A percentile compares a stretch with the other conserved stretches of the same genome.
Evolutionary conservation across 2,797 vertebrate species (phyloP).

Genomic region (Arvicola amphibius): DNA sequence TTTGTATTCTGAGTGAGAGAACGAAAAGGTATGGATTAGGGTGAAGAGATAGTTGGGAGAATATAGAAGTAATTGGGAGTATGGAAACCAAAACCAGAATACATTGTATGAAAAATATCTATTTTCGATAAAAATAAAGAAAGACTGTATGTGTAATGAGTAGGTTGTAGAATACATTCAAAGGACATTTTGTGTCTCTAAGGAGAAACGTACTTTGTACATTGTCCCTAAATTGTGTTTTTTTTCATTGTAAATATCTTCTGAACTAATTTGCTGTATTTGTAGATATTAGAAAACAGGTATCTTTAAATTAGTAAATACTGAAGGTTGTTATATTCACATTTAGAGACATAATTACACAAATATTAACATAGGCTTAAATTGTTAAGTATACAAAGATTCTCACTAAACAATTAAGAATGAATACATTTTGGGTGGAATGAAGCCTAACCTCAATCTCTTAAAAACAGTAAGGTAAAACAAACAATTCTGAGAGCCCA

Average conservation of each 20-base stretch:
- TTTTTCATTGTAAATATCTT: neutral
- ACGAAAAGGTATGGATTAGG: neutral
- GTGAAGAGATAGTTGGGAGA: neutral
- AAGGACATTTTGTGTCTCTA: neutral
- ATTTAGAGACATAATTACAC: neutral
- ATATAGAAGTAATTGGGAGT: neutral
- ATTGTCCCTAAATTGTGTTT: neutral
- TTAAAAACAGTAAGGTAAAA: neutral
- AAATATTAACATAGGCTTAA: neutral
- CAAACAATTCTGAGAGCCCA: neutral
- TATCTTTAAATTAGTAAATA: neutral
- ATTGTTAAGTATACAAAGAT: neutral
- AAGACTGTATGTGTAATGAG: neutral
- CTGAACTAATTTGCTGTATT: conserved; percentile 15
- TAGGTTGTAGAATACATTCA: neutral
- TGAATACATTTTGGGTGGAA: neutral
- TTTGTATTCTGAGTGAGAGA: neutral
- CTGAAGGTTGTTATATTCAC: neutral
- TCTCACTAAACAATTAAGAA: neutral
- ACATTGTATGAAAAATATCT: neutral
- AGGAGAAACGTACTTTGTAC: neutral
- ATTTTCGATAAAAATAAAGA: no score
- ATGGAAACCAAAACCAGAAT: neutral
- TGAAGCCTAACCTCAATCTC: neutral
- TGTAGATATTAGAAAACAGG: neutral